A percentile compares a stretch with the other conserved stretches of the same genome.
Evolutionary conservation across 2,113 vertebrate genomes (phyloP).

Genomic region (Larimichthys polyactis): DNA sequence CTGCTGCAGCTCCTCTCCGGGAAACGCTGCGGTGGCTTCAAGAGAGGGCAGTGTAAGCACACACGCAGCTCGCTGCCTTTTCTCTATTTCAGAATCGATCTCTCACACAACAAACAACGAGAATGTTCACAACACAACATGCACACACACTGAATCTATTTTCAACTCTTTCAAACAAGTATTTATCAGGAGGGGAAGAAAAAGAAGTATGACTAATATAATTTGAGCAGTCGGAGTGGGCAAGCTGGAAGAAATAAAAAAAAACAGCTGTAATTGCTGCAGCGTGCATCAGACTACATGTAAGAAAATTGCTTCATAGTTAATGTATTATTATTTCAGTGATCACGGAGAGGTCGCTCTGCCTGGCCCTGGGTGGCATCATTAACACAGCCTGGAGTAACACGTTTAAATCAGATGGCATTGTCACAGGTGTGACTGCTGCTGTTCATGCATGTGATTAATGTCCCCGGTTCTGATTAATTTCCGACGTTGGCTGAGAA

Average conservation of each 20-base stretch:
- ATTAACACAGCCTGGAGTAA: slow-evolving; percentile 80
- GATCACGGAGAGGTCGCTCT: slow-evolving; percentile 67
- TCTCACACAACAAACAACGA: neutral
- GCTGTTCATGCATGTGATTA: slow-evolving; percentile 81
- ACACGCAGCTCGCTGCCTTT: slow-evolving; percentile 41
- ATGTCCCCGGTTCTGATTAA: slow-evolving; percentile 76
- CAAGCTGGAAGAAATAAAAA: slow-evolving; percentile 61
- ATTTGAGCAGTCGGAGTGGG: slow-evolving; percentile 62
- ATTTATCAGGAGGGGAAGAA: slow-evolving; percentile 26
- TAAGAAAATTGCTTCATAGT: slow-evolving; percentile 74
- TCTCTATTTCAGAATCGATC: slow-evolving; percentile 7
- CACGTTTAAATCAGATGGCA: slow-evolving; percentile 79
- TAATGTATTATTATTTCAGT: slow-evolving; percentile 77
- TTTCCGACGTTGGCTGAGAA: slow-evolving; percentile 70
- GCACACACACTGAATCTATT: neutral
- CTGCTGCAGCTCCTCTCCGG: neutral
- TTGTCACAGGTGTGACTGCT: slow-evolving; percentile 77
- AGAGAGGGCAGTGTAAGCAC: slow-evolving; percentile 79
- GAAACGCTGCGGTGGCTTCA: slow-evolving; percentile 58
- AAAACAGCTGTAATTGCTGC: slow-evolving; percentile 66
- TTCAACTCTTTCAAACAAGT: slow-evolving; percentile 30
- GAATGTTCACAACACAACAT: too few relatives aligned
- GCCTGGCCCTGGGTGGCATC: slow-evolving; percentile 76
- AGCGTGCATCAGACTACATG: slow-evolving; percentile 55
- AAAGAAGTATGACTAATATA: slow-evolving; percentile 39